Evolutionary conservation across 1,140 invertebrate species (phyloP), one percentile per base, ranked within the genome.

Genomic region (Panagrolaimus sp.): DNA sequence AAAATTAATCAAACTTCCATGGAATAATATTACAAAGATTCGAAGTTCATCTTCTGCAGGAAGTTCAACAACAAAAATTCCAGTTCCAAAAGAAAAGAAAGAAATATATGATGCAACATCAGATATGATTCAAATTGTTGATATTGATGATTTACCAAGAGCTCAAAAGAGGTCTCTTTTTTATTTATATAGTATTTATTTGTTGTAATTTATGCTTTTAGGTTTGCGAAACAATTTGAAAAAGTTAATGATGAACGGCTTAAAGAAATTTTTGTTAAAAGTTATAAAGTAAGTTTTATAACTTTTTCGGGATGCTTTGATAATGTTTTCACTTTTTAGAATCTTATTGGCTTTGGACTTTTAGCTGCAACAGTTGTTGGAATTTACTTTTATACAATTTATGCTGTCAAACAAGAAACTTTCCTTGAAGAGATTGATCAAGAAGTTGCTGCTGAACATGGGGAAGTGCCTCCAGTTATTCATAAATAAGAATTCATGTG

Each of bases 381-480:
- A n/a, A 83, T 82, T 44, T 82, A 82, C 67, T 68, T 68, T 21
- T 82, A 82, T 62, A 83, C 79, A 28, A 71, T 83, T 48, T 73
- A 70, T 63, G 79, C 74, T 10, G 71, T 82, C 9, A 77, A 78
- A 71, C 79, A 83, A 55, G 80, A 82, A 68, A 82, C 80, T 0
- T 82, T 82, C 68, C 66, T 82, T 5, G 79, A 82, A 67, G 80
- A 82, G 71, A 82, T 82, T 47, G 82, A 82, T 62, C 75, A 83
- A 52, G 80, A 82, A 71, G 65, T 82, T 45, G 80, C 81, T 5
- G 46, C 52, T 8, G 78, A 83, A 70, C 75, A 70, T 52, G 71
- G 68, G 8, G 67, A 72, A 58, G n/a, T 14, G 14, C 52, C 52
- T 10, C 52, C 52, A 21, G 52, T 17, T 28, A 58, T 38, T 38